A percentile compares a stretch with the other conserved stretches of the same genome.
phyloP scores from a whole-genome alignment of 2,888 invertebrate genomes.

The Dolichomitus sp. region DNA sequence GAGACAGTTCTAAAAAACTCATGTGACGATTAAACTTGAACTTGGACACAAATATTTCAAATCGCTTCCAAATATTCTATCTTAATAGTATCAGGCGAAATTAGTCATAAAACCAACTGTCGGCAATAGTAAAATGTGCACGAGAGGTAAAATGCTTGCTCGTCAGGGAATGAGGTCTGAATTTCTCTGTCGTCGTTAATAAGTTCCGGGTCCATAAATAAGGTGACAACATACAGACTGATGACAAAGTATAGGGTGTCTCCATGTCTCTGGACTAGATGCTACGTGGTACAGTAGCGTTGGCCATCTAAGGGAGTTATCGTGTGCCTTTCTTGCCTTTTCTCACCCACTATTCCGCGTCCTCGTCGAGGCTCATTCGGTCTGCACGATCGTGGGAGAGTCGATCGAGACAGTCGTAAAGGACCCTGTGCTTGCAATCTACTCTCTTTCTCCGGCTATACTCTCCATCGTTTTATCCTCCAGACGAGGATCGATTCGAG shows the following conservation, averaged over 20 bases:
- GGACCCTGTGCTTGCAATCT: constrained; percentile 51
- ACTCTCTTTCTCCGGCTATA: constrained; percentile 30
- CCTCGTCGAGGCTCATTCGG: constrained; percentile 57
- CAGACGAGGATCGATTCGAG: constrained; percentile 65
- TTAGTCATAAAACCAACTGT: too few relatives aligned
- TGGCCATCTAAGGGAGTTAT: constrained; percentile 53
- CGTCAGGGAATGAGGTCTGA: neutral
- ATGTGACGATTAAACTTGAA: neutral
- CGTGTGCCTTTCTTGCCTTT: constrained; percentile 28
- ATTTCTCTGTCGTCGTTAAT: neutral
- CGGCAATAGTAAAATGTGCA: neutral
- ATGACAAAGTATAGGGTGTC: constrained; percentile 3
- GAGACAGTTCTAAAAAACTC: neutral
- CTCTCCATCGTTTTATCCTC: constrained; percentile 64
- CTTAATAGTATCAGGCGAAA: neutral
- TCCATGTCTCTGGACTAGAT: constrained; percentile 33
- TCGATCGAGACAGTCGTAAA: constrained; percentile 67
- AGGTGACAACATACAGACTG: neutral
- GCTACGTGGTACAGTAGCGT: constrained; percentile 44
- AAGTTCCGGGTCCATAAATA: neutral
- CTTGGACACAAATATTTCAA: neutral
- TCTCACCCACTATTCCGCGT: constrained; percentile 45
- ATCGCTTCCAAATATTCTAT: neutral
- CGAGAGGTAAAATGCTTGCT: neutral
- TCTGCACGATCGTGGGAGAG: constrained; percentile 48